These are phyloP conservation scores for Cossypha heuglini DNA, from an alignment of 2,797 vertebrate genomes.

Conservation along the genomic window DNA sequence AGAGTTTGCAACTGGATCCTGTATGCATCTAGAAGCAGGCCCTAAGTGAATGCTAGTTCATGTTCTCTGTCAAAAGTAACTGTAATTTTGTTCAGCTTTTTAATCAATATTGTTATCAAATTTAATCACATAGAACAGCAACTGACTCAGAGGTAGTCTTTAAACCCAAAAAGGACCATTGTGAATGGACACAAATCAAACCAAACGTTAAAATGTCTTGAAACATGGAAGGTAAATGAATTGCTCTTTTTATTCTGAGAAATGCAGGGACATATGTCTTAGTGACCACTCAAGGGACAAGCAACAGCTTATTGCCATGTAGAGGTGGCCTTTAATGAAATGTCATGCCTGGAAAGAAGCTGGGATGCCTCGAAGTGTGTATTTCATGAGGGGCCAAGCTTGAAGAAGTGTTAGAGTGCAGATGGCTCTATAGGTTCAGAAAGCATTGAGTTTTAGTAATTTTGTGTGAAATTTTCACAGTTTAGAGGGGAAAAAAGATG, in stretches of 20 bases:
- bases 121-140: not conserved
- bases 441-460: not conserved
- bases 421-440: not conserved
- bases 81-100: slow-evolving; percentile 5
- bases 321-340: slow-evolving; percentile 51
- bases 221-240: slow-evolving; percentile 16
- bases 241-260: slow-evolving; percentile 22
- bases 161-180: not conserved
- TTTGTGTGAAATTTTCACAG: not conserved
- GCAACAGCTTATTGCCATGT: not conserved
- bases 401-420: not conserved
- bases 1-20: not conserved
- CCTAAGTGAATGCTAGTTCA: not conserved
- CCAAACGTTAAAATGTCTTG: not conserved
- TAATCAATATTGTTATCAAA: not conserved
- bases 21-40: not conserved
- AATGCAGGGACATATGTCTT: not conserved
- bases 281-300: slow-evolving; percentile 1
- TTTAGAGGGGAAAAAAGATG: not conserved
- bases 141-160: not conserved
- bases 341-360: slow-evolving; percentile 27
- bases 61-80: not conserved
- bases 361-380: not conserved
- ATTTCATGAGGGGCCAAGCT: not conserved
- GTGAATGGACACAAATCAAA: slow-evolving; percentile 4